Base-by-base conservation (phyloP, 2,797 vertebrate species). In the Tadarida brasiliensis region DNA sequence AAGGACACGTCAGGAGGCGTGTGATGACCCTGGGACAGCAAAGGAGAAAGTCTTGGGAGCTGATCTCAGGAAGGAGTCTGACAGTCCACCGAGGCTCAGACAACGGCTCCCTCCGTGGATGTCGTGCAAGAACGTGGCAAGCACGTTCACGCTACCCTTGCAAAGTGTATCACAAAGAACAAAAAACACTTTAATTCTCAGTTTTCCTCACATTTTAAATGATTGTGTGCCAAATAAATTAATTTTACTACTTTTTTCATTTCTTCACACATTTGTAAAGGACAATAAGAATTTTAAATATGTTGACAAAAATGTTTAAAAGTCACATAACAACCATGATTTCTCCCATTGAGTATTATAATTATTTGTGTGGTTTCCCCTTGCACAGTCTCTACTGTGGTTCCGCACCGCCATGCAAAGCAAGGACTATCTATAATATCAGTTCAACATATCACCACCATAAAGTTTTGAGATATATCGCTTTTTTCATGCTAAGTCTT, bases 191-290 rank as follows among this genome's bases (percentile, higher is more conserved):
- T 82, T 39, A 73, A 82, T 65, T 90, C 59, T 84, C 44, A 57
- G 8, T 30, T 19, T 78, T 91, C 84, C 65, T 74, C 49, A 49
- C 10, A 26, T 67, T 74, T 84, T 81, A 57, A 81, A 68, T 88
- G 47, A 80, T 11, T 56, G 1, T 56, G 19, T 83, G 68, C 11
- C n/a, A 86, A 74, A 22, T 78, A 76, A 63, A 33, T 70, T 33
- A 56, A 28, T 80, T 94, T 92, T 78, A 51, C n/a, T 74, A 35
- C n/a, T 56, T 35, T 94, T 67, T 84, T 68, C 17, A 78, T 63
- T 56, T 49, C 33, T 87, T n/a, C 16, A 63, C 68, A 68, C 3
- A 30, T 35, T 54, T 82, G 47, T 22, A 93, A 47, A 9, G 68
- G 30, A 71, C 0, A 73, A 39, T 65, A 87, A 67, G 65, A 94